Base-by-base conservation (phyloP, 2,888 invertebrate species). In the Euphydryas editha region DNA sequence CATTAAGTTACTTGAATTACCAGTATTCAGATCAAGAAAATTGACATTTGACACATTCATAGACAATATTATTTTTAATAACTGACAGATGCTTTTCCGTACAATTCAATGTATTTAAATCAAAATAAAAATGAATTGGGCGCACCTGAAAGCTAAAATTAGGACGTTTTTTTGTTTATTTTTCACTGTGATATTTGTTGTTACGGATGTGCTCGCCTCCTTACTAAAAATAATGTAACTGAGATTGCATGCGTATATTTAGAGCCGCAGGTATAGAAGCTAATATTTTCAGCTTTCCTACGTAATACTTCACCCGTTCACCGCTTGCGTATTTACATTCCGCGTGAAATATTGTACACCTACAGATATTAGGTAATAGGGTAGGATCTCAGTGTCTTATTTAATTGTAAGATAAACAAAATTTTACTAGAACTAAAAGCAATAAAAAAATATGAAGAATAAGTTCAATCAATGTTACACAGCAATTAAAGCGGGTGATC, bases 401-500 rank as follows among this genome's bases (percentile, higher is more conserved):
- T 56, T 44, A 66, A 51, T 49, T 56, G 59, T 39, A 62, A n/a
- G 56, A 66, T 36, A 51, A 75, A 72, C 71, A 68, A 65, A 71
- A 68, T 67, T 70, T 73, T 75, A 76, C 71, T 67, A 64, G 72
- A 75, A 49, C 65, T 37, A 63, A 57, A 67, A 65, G 70, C 69
- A 71, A 57, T 73, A 77, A 73, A 62, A 63, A 73, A 44, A 72
- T 70, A 93, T 93, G 90, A 93, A 88, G 74, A 93, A 92, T 84
- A 90, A 86, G 59, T 85, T 79, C 74, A 84, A 82, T 55, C 87
- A 86, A 72, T 82, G 83, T 7, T 79, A 85, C 73, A 85, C 87
- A 21, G 78, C 80, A 18, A 88, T 95, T 65, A 93, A 93, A 81
- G 90, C 94, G 30, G 97, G 97, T 24, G 94, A 95, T 76, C 86